A percentile compares a stretch with the other conserved stretches of the same genome.
These are phyloP conservation scores for Parthenolecanium corni DNA, from an alignment of 2,888 invertebrate genomes.

Conservation along the genomic window DNA sequence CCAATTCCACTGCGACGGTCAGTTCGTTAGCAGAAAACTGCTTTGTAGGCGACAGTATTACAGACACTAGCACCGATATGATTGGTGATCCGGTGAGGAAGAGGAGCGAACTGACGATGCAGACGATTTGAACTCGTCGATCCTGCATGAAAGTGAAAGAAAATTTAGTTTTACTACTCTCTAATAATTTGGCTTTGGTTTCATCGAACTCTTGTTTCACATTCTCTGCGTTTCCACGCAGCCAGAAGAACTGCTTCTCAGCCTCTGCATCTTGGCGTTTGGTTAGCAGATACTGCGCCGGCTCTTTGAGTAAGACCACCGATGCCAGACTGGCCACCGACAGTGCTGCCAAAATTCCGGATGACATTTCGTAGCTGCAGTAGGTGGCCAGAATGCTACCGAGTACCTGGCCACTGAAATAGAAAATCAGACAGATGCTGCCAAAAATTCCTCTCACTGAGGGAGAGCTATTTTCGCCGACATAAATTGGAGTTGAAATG, in stretches of 20 bases:
- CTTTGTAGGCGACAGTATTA: neutral
- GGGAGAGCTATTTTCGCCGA: conserved; percentile 10
- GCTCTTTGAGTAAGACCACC: conserved; percentile 1
- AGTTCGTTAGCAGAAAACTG: neutral
- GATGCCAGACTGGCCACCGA: neutral
- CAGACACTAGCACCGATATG: neutral
- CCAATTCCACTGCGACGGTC: neutral
- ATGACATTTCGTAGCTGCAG: neutral
- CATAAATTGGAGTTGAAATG: neutral
- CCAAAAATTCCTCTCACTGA: neutral
- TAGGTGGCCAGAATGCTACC: neutral
- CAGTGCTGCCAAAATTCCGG: neutral
- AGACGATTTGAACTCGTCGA: neutral
- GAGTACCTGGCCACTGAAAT: neutral
- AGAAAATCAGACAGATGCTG: neutral
- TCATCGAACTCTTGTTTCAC: neutral
- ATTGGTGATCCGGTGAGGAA: neutral
- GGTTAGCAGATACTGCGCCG: conserved; percentile 4
- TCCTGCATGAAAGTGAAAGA: neutral
- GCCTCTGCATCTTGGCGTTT: neutral
- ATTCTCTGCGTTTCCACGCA: neutral
- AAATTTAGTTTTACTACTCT: neutral
- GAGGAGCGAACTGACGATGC: neutral
- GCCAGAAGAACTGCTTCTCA: neutral
- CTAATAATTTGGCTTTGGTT: neutral